These are phyloP conservation scores for Anguilla pacifica DNA, from an alignment of 2,797 vertebrate genomes.

Conservation along the genomic window DNA sequence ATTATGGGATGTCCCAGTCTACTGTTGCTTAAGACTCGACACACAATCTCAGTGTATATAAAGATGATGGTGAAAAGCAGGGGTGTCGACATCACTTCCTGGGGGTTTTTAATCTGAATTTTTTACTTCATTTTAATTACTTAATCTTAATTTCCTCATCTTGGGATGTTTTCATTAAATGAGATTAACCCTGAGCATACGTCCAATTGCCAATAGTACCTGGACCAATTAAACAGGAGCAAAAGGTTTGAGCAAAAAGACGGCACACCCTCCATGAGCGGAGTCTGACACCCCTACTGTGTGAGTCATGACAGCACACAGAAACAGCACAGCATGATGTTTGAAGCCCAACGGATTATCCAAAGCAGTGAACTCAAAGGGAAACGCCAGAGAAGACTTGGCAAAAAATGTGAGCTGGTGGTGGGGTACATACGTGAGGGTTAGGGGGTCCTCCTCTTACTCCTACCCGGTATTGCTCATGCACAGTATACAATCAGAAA, in stretches of 20 bases:
- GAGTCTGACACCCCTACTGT: background rate
- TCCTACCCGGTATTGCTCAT: conserved; percentile 59
- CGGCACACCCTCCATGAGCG: background rate
- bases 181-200: background rate
- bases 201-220: background rate
- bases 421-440: conserved; percentile 10
- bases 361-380: conserved; percentile 9
- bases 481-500: conserved; percentile 54
- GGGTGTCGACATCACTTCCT: background rate
- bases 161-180: background rate
- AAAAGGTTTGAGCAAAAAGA: background rate
- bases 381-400: background rate
- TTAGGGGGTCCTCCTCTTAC: conserved; percentile 44
- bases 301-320: background rate
- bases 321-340: conserved; percentile 65
- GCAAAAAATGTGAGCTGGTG: background rate
- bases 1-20: background rate
- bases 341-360: conserved; percentile 66
- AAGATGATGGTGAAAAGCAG: background rate
- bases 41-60: background rate
- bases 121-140: background rate
- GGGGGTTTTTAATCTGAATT: background rate
- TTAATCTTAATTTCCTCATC: background rate
- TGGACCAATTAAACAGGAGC: background rate
- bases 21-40: background rate